Evolutionary conservation across 2,797 vertebrate species (phyloP).

Genomic region (Trachops cirrhosus): DNA sequence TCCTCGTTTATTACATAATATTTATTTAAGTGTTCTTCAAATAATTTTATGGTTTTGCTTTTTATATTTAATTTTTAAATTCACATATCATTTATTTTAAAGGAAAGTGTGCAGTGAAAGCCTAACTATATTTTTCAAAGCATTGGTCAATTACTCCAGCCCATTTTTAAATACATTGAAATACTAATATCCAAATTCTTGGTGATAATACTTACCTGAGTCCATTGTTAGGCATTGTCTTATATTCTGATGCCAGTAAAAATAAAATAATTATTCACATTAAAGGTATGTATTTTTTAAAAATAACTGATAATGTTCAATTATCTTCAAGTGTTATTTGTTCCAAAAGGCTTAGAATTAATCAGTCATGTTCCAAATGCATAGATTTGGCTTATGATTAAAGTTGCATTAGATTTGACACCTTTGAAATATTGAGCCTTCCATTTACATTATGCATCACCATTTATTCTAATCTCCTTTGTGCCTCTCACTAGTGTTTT

Average conservation of each 20-base stretch:
- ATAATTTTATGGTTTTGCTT: neutral
- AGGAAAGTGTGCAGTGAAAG: neutral
- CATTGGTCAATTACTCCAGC: neutral
- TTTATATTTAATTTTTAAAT: neutral
- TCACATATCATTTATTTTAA: neutral
- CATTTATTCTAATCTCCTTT: neutral
- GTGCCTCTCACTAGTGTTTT: neutral
- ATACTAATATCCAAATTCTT: neutral
- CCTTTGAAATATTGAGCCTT: neutral
- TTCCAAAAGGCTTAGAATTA: neutral
- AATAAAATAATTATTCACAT: neutral
- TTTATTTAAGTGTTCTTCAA: constrained; percentile 3
- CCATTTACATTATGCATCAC: neutral
- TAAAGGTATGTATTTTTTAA: neutral
- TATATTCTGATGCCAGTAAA: neutral
- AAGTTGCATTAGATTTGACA: neutral
- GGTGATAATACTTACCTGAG: neutral
- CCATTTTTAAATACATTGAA: neutral
- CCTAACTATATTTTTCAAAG: constrained; percentile 20
- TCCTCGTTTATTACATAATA: neutral
- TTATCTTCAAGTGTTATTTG: neutral
- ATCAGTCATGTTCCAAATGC: neutral
- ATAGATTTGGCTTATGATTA: neutral
- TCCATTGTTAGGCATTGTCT: neutral
- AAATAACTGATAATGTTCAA: neutral